Base-by-base conservation (phyloP, 2,113 vertebrate species). In the Ailuropoda melanoleuca region DNA sequence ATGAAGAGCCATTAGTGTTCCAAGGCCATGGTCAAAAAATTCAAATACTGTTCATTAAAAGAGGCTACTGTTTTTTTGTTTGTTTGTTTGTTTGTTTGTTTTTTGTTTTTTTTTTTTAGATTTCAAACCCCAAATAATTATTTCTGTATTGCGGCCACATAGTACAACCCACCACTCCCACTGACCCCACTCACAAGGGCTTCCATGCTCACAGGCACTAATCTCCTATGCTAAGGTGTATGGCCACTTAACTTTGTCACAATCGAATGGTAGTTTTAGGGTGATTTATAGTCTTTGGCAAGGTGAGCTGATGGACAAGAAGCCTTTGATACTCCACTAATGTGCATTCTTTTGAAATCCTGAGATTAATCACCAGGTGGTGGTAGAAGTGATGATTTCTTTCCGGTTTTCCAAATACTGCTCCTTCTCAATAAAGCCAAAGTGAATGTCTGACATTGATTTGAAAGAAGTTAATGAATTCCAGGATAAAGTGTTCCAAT, bases 401-500 rank as follows among this genome's bases (percentile, higher is more conserved):
- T 92, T 74, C 0, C 26, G 95, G 75, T 93, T 90, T 87, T 95
- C 87, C 78, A 80, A 53, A 24, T 53, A 74, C 78, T 92, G 53
- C 83, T 96, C 96, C 93, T 97, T 96, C 92, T 97, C 83, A 88
- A 12, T 85, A 74, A 95, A 66, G 96, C 77, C 81, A 92, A 86
- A 93, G 81, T 80, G 53, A 96, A 86, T 84, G 50, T 99, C 98
- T 99, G 98, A 99, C 98, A 98, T 98, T 98, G 99, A 98, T 99
- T 98, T 99, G 98, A 99, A 98, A 99, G 98, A 99, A 99, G 98
- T 97, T 96, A 85, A 91, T 98, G 97, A 84, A 95, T 48, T 89
- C 77, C 88, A 95, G 72, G 80, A 58, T 53, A 77, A 80, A 97
- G 97, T n/a, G 74, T 39, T 90, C 56, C 83, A 82, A 55, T 83